A percentile compares a stretch with the other conserved stretches of the same genome.
These are phyloP conservation scores for Ametastegia equiseti DNA, from an alignment of 2,888 invertebrate genomes.

Conservation along the genomic window DNA sequence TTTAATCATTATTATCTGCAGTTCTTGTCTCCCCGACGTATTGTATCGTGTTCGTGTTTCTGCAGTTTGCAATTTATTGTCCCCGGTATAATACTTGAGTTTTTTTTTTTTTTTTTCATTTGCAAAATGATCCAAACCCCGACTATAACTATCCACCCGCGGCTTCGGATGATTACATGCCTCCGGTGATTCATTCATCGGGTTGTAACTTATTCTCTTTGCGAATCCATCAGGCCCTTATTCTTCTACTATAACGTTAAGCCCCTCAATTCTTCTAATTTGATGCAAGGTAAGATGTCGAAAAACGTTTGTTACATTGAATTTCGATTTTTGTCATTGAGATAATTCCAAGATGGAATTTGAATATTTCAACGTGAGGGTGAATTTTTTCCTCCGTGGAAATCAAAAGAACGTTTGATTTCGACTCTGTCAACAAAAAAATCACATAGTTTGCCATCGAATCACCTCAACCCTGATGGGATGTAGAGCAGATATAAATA, in stretches of 20 bases:
- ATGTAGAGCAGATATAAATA: no score
- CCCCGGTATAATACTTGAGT: not conserved
- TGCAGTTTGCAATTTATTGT: conserved; percentile 20
- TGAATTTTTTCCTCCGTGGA: no score
- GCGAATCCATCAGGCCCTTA: conserved; percentile 1
- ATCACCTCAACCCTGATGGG: no score
- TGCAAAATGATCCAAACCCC: conserved; percentile 11
- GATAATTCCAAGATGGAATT: no score
- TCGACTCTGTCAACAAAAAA: no score
- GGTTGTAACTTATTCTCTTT: conserved; percentile 27
- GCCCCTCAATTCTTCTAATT: not conserved
- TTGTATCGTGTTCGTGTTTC: not conserved
- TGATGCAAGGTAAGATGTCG: no score
- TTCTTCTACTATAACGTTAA: conserved; percentile 1
- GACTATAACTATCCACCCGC: no score
- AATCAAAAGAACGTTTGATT: no score
- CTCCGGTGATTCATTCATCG: conserved; percentile 17
- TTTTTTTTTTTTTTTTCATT: not conserved
- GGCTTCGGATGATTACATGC: conserved; percentile 31
- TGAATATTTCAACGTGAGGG: no score
- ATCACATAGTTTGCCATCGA: no score
- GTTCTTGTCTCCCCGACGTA: not conserved
- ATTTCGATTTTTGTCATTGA: no score
- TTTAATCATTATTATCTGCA: conserved; percentile 2
- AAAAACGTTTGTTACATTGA: no score